These are phyloP conservation scores for Microchrysa polita DNA, from an alignment of 2,888 invertebrate genomes.

Conservation along the genomic window DNA sequence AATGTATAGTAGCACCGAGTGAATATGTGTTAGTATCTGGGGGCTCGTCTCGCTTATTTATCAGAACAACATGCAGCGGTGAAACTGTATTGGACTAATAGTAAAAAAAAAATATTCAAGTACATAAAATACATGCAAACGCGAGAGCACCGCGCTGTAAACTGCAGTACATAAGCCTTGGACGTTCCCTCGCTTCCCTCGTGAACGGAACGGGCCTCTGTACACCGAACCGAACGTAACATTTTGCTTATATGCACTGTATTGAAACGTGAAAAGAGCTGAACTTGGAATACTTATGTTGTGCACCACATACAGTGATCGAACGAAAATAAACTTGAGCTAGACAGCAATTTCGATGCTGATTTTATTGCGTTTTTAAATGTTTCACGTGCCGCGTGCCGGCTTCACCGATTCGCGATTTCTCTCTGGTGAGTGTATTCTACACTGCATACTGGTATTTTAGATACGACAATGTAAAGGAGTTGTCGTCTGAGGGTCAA, in stretches of 20 bases:
- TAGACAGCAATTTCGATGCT: not conserved
- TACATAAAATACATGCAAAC: not conserved
- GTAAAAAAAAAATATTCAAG: not conserved
- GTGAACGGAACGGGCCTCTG: too few relatives aligned
- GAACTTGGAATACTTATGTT: not conserved
- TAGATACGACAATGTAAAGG: too few relatives aligned
- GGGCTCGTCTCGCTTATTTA: conserved; percentile 35
- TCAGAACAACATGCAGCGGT: not conserved
- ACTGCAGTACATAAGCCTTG: not conserved
- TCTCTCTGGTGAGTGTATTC: not conserved
- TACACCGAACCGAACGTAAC: not conserved
- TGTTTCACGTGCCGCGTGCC: conserved; percentile 31
- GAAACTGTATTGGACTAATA: not conserved
- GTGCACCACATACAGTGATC: not conserved
- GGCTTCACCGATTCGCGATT: not conserved
- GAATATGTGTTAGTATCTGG: conserved; percentile 20
- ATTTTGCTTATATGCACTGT: not conserved
- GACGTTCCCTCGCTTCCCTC: conserved; percentile 4
- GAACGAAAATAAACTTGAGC: not conserved
- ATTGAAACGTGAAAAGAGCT: conserved; percentile 7
- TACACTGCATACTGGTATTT: too few relatives aligned
- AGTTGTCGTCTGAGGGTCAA: too few relatives aligned
- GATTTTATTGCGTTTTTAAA: not conserved
- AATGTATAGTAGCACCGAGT: not conserved
- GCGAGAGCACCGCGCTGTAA: not conserved